These are phyloP conservation scores for Propsilocerus akamusi DNA, from an alignment of 1,140 invertebrate species.

Conservation along the genomic window DNA sequence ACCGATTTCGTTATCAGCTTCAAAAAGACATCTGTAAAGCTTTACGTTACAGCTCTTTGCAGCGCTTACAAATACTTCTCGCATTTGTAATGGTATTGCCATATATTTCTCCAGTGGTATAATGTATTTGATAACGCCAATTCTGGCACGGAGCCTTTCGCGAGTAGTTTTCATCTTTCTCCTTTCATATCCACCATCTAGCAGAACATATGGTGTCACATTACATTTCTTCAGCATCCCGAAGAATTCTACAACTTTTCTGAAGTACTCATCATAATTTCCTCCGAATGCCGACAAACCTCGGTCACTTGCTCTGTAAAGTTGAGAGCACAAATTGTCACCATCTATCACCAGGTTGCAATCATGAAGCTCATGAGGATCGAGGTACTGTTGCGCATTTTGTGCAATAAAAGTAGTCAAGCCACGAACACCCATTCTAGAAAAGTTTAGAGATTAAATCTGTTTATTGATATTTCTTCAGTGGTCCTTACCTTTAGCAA, in stretches of 20 bases:
- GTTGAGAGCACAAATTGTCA: constrained; percentile 49
- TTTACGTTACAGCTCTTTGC: constrained; percentile 40
- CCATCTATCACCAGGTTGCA: constrained; percentile 65
- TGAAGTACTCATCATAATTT: constrained; percentile 62
- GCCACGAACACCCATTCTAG: constrained; percentile 61
- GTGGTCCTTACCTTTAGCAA: no score
- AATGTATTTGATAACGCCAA: constrained; percentile 29
- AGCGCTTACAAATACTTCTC: constrained; percentile 50
- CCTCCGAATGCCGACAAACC: constrained; percentile 60
- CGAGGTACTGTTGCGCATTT: constrained; percentile 41
- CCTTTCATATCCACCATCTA: constrained; percentile 64
- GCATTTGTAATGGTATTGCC: constrained; percentile 49
- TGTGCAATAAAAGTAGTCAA: constrained; percentile 58
- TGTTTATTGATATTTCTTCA: no score
- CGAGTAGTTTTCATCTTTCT: constrained; percentile 55
- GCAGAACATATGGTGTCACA: constrained; percentile 53
- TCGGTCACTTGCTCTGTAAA: constrained; percentile 43
- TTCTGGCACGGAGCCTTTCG: constrained; percentile 38
- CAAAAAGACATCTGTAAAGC: constrained; percentile 54
- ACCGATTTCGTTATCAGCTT: constrained; percentile 64
- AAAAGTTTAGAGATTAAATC: background rate
- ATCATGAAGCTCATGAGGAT: constrained; percentile 43
- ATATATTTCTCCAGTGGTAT: constrained; percentile 26
- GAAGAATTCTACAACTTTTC: constrained; percentile 47
- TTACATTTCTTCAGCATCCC: constrained; percentile 47